Percentiles rank a stretch among this genome's conserved stretches.
Evolutionary conservation across 2,888 invertebrate species (phyloP).

Genomic region (Asteroscopus sphinx): DNA sequence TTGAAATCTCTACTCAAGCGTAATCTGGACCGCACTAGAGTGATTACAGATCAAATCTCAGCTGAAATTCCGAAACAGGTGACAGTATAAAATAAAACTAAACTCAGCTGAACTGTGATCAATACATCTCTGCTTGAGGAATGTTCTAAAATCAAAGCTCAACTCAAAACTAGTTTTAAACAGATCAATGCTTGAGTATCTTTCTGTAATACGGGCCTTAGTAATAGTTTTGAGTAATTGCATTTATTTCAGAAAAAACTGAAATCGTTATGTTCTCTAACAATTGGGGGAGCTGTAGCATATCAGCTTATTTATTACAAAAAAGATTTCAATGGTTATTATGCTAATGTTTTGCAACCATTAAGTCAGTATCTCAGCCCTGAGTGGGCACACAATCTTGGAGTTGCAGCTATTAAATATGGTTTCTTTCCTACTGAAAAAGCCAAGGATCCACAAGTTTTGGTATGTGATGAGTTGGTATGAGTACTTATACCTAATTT

Average conservation of each 20-base stretch:
- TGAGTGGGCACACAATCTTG: slow-evolving; percentile 95
- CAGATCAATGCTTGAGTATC: too few relatives aligned
- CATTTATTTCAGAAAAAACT: slow-evolving; percentile 90
- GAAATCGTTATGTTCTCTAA: slow-evolving; percentile 91
- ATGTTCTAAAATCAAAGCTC: too few relatives aligned
- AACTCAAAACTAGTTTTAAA: too few relatives aligned
- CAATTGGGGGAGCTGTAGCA: slow-evolving; percentile 91
- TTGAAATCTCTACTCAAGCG: too few relatives aligned
- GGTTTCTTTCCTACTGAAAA: slow-evolving; percentile 91
- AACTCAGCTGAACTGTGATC: too few relatives aligned
- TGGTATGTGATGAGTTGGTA: too few relatives aligned
- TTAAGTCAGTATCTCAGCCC: slow-evolving; percentile 92
- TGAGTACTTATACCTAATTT: too few relatives aligned
- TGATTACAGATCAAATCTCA: too few relatives aligned
- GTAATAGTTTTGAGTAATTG: not conserved
- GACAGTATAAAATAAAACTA: too few relatives aligned
- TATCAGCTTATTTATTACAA: slow-evolving; percentile 93
- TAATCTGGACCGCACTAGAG: too few relatives aligned
- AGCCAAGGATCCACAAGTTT: slow-evolving; percentile 90
- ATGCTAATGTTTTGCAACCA: slow-evolving; percentile 93
- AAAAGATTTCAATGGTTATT: slow-evolving; percentile 94
- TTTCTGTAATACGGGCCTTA: not conserved
- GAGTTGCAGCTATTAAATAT: slow-evolving; percentile 94
- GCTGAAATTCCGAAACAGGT: too few relatives aligned
- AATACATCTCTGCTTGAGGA: too few relatives aligned